Evolutionary conservation across 2,888 invertebrate species (phyloP).

Genomic region (Helleia helle): DNA sequence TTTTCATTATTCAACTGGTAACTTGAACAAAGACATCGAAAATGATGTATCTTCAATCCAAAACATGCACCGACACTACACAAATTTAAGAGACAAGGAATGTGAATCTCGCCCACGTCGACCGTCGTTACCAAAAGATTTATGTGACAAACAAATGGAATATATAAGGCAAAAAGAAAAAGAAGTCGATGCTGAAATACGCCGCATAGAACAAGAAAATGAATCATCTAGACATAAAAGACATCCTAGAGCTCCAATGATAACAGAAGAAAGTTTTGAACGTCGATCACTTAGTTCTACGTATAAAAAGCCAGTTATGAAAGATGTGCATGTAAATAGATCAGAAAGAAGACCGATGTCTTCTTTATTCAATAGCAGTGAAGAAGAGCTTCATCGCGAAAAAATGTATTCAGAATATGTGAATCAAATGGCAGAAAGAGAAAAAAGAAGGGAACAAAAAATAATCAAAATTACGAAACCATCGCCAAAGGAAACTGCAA

Average conservation of each 20-base stretch:
- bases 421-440: conserved; percentile 83
- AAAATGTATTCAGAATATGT: conserved; percentile 91
- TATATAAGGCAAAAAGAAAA: conserved; percentile 79
- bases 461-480: conserved; percentile 84
- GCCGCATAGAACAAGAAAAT: conserved; percentile 75
- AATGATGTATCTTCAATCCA: conserved; percentile 61
- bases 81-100: conserved; percentile 32
- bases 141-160: conserved; percentile 77
- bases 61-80: conserved; percentile 57
- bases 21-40: conserved; percentile 62
- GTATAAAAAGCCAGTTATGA: conserved; percentile 50
- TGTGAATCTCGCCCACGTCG: conserved; percentile 44
- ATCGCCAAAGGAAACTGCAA: conserved; percentile 31
- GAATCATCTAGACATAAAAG: conserved; percentile 26
- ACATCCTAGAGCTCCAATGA: conserved; percentile 52
- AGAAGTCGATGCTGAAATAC: conserved; percentile 78
- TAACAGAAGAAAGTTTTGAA: conserved; percentile 40
- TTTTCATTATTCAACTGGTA: conserved; percentile 63
- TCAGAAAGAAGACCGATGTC: conserved; percentile 35
- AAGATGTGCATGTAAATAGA: conserved; percentile 41
- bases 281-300: conserved; percentile 30
- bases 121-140: conserved; percentile 77
- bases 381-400: conserved; percentile 82
- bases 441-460: conserved; percentile 85
- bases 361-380: conserved; percentile 72